Percentiles rank a stretch among this genome's conserved stretches.
Conservation (phyloP, 1,140 invertebrate species). For the Teleopsis dalmanni region DNA sequence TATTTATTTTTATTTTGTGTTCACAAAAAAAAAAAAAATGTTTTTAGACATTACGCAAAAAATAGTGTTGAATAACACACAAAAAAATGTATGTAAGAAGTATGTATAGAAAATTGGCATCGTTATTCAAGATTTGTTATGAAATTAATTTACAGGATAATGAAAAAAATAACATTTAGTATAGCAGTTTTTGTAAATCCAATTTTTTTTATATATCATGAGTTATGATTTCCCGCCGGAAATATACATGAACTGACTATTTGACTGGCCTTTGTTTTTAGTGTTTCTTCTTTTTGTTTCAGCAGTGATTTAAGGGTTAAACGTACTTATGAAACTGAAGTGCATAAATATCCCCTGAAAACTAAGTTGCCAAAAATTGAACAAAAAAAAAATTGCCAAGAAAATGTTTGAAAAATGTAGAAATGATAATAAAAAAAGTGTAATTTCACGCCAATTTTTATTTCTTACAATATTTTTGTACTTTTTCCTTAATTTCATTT, state of each 20-base stretch:
- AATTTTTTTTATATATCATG: slow-evolving; percentile 16
- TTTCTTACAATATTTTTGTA: slow-evolving; percentile 11
- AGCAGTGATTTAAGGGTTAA: slow-evolving; percentile 43
- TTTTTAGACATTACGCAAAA: no score
- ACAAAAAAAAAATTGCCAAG: slow-evolving; percentile 30
- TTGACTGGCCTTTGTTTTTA: background rate
- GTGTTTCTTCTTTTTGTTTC: slow-evolving; percentile 25
- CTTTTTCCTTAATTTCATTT: slow-evolving; percentile 8
- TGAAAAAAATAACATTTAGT: slow-evolving; percentile 6
- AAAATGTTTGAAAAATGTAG: background rate
- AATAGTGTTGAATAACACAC: no score
- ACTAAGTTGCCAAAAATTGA: slow-evolving; percentile 15
- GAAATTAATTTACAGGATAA: slow-evolving; percentile 17
- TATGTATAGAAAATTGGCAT: slow-evolving; percentile 14
- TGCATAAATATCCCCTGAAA: background rate
- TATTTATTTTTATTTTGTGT: no score
- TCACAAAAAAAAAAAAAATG: no score
- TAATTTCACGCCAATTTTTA: slow-evolving; percentile 44
- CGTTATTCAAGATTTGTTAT: slow-evolving; percentile 15
- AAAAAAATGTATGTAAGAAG: no score
- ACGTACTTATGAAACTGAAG: slow-evolving; percentile 29
- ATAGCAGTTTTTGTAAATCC: slow-evolving; percentile 1
- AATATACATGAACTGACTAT: slow-evolving; percentile 25
- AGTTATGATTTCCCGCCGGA: slow-evolving; percentile 44
- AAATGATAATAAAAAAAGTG: slow-evolving; percentile 15